phyloP scores from a whole-genome alignment of 2,113 vertebrate genomes.

The Nannobrachium achirus region DNA sequence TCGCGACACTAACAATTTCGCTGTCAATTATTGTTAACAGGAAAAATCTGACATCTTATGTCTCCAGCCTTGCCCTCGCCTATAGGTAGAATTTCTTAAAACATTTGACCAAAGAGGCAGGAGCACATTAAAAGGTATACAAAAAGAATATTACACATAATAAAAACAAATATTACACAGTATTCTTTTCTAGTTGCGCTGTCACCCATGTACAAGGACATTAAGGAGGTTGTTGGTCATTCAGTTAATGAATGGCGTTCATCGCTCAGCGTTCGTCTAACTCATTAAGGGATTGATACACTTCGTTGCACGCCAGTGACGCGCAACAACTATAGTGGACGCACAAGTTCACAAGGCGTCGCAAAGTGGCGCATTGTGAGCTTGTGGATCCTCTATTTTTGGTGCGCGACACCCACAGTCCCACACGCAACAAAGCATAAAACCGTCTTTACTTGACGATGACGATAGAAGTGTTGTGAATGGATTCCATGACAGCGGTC shows the following conservation, averaged over 20 bases:
- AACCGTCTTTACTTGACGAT: conserved; percentile 79
- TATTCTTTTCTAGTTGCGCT: conserved; percentile 42
- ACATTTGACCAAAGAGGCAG: conserved; percentile 34
- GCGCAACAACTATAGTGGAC: too few relatives aligned
- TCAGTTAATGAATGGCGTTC: background rate
- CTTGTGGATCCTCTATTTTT: too few relatives aligned
- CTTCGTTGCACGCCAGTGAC: too few relatives aligned
- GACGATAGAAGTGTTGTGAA: conserved; percentile 85
- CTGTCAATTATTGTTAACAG: conserved; percentile 13
- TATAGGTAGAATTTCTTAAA: conserved; percentile 17
- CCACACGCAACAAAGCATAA: too few relatives aligned
- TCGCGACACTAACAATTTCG: background rate
- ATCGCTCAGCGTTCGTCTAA: background rate
- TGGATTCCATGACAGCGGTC: conserved; percentile 94
- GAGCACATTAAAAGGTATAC: conserved; percentile 59
- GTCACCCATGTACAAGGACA: conserved; percentile 6
- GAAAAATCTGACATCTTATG: background rate
- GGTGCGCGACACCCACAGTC: too few relatives aligned
- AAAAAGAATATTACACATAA: conserved; percentile 53
- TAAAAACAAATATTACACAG: conserved; percentile 43
- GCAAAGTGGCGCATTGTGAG: too few relatives aligned
- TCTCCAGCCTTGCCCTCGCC: conserved; percentile 13
- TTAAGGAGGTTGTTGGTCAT: background rate
- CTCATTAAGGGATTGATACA: too few relatives aligned
- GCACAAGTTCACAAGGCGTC: too few relatives aligned